phyloP scores from a whole-genome alignment of 2,888 invertebrate species.

The Pterostichus niger region DNA sequence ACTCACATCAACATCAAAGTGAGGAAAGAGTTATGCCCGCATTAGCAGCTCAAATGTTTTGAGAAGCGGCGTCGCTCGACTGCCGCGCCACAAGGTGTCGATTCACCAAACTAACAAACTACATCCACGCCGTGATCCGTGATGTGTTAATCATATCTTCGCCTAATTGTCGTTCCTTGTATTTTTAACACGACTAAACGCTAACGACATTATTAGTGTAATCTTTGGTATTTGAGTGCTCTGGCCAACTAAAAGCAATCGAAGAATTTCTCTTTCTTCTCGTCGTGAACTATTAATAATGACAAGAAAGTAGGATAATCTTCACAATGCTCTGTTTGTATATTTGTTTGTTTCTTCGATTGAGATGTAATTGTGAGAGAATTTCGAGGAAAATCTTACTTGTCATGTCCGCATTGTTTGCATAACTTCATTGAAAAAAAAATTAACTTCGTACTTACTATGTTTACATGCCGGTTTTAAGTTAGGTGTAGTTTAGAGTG shows the following conservation, averaged over 20 bases:
- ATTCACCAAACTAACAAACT: constrained; percentile 47
- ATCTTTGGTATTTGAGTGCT: constrained; percentile 59
- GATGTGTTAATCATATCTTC: constrained; percentile 61
- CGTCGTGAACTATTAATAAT: constrained; percentile 58
- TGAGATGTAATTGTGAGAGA: constrained; percentile 25
- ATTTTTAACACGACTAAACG: constrained; percentile 58
- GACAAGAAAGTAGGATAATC: constrained; percentile 32
- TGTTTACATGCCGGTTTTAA: no score
- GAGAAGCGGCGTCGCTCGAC: constrained; percentile 42
- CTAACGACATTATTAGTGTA: constrained; percentile 61
- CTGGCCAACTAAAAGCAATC: constrained; percentile 1
- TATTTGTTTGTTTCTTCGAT: constrained; percentile 25
- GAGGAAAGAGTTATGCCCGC: constrained; percentile 61
- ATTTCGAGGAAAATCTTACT: constrained; percentile 5
- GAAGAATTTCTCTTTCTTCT: constrained; percentile 4
- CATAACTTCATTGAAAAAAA: background rate
- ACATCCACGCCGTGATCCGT: background rate
- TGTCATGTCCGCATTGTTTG: constrained; percentile 29
- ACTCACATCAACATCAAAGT: constrained; percentile 62
- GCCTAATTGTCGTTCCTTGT: constrained; percentile 60
- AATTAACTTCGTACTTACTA: no score
- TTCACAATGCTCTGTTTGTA: constrained; percentile 6
- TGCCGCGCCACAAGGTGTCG: constrained; percentile 49
- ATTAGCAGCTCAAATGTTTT: constrained; percentile 55
- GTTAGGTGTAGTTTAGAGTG: no score